phyloP scores from a whole-genome alignment of 2,113 vertebrate genomes.

The Odontophorus gujanensis region DNA sequence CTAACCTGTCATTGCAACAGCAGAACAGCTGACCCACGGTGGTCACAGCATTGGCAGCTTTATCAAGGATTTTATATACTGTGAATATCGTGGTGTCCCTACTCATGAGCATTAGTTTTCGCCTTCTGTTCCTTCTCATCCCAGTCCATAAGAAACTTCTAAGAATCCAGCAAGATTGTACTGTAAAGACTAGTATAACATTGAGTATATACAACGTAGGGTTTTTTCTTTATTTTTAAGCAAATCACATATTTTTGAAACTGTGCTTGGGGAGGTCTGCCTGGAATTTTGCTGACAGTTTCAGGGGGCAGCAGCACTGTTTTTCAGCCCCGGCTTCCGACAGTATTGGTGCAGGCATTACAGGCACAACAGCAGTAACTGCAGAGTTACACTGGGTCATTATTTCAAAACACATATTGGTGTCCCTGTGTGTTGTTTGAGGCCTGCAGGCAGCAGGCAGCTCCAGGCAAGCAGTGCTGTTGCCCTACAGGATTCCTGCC shows the following conservation, averaged over 20 bases:
- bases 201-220: neutral
- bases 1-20: neutral
- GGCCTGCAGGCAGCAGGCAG: neutral
- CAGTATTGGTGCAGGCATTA: fast-evolving
- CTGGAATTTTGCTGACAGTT: neutral
- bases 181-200: neutral
- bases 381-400: neutral
- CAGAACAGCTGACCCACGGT: neutral
- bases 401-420: neutral
- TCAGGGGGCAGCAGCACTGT: neutral
- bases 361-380: neutral
- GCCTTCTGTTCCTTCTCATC: neutral
- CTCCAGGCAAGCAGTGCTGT: neutral
- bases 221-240: no score
- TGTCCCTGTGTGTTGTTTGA: neutral
- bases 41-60: neutral
- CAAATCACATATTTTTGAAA: neutral
- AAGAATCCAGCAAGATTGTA: neutral
- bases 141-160: neutral
- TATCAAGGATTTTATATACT: neutral
- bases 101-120: neutral
- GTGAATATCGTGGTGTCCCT: neutral
- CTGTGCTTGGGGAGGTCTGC: neutral
- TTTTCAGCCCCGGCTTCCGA: neutral
- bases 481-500: neutral